phyloP scores from a whole-genome alignment of 2,113 vertebrate species.

The Chlorocebus sabaeus region DNA sequence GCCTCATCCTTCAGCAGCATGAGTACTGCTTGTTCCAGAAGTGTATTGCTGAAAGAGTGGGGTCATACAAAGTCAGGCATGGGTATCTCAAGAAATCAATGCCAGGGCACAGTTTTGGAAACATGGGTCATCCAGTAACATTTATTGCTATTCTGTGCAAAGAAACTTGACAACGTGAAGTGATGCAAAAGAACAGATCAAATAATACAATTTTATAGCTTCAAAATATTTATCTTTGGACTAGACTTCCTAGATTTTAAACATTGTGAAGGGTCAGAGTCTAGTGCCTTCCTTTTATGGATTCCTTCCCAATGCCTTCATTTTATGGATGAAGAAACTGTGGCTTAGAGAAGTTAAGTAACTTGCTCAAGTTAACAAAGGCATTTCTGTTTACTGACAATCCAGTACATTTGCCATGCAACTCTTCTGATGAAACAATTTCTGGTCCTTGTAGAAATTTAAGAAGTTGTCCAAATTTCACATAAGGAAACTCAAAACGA shows the following conservation, averaged over 20 bases:
- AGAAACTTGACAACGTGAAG: neutral
- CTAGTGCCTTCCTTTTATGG: neutral
- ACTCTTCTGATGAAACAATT: neutral
- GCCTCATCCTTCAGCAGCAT: conserved; percentile 64
- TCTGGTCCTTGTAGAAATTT: neutral
- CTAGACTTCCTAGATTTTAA: neutral
- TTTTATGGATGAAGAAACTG: neutral
- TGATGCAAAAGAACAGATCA: neutral
- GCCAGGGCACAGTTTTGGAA: conserved; percentile 60
- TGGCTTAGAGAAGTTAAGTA: neutral
- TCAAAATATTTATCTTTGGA: neutral
- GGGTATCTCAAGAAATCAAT: neutral
- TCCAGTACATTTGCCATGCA: neutral
- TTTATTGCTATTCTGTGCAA: neutral
- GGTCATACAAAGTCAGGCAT: conserved; percentile 37
- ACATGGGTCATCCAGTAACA: conserved; percentile 23
- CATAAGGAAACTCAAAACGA: neutral
- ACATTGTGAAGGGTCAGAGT: neutral
- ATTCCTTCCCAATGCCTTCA: neutral
- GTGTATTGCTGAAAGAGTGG: conserved; percentile 56
- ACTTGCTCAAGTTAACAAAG: neutral
- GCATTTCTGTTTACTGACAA: neutral
- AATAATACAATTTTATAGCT: neutral
- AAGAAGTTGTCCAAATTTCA: neutral
- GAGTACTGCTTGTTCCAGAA: conserved; percentile 63